Evolutionary conservation across 2,888 invertebrate species (phyloP).

Genomic region (Globia sparganii): DNA sequence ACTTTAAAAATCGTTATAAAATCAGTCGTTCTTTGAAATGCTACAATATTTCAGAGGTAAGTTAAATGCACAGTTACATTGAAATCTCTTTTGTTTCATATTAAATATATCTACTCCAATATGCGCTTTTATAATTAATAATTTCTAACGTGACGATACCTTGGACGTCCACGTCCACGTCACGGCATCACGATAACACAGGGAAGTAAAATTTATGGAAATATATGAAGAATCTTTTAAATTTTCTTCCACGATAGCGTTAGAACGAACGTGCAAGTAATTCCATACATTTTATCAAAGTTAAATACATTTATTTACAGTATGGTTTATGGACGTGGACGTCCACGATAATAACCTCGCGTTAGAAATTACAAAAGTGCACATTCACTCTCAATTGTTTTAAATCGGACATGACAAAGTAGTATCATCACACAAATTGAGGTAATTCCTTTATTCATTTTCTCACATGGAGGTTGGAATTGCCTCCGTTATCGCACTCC

Average conservation of each 20-base stretch:
- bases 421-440: slow-evolving; percentile 21
- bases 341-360: neutral
- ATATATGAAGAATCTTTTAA: neutral
- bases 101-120: too few relatives aligned
- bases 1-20: neutral
- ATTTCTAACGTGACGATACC: too few relatives aligned
- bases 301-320: neutral
- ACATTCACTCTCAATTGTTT: slow-evolving; percentile 8
- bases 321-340: neutral
- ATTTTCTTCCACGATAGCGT: neutral
- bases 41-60: neutral
- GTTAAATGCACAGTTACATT: neutral
- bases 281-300: neutral
- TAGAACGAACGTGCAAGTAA: neutral
- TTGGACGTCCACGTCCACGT: too few relatives aligned
- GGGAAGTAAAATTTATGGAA: neutral
- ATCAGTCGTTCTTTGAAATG: neutral
- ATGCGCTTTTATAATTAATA: too few relatives aligned
- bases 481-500: slow-evolving; percentile 15
- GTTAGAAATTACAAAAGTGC: neutral
- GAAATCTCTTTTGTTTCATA: too few relatives aligned
- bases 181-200: neutral
- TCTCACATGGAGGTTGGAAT: slow-evolving; percentile 9
- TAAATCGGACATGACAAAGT: slow-evolving; percentile 18
- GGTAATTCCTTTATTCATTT: slow-evolving; percentile 21